These are phyloP conservation scores for Prunella fulvescens DNA, from an alignment of 2,113 vertebrate genomes.

Conservation along the genomic window DNA sequence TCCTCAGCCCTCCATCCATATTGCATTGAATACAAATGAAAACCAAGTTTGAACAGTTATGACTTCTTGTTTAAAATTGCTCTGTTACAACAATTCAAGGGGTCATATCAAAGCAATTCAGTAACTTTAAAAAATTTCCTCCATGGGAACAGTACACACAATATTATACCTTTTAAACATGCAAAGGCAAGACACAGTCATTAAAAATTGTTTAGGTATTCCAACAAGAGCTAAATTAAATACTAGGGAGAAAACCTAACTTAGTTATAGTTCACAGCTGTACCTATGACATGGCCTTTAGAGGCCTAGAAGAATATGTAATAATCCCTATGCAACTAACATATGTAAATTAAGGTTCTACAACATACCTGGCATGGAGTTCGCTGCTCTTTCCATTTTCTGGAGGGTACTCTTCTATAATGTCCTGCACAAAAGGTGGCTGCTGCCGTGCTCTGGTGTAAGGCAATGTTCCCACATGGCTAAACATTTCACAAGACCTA, in stretches of 20 bases:
- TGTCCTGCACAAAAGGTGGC: conserved; percentile 71
- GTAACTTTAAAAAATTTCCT: not conserved
- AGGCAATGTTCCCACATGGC: conserved; percentile 59
- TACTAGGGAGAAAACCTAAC: not conserved
- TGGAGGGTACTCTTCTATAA: conserved; percentile 76
- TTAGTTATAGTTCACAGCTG: not conserved
- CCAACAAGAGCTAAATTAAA: not conserved
- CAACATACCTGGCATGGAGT: conserved; percentile 76
- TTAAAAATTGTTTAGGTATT: not conserved
- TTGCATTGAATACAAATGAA: not conserved
- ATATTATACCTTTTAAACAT: not conserved
- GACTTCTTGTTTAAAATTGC: not conserved
- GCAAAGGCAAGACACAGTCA: not conserved
- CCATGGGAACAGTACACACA: not conserved
- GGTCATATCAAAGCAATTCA: not conserved
- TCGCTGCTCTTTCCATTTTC: conserved; percentile 47
- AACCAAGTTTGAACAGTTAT: not conserved
- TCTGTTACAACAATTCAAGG: not conserved
- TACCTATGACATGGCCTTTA: not conserved
- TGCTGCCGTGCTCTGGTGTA: conserved; percentile 59
- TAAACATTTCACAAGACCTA: conserved; percentile 69
- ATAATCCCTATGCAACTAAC: not conserved
- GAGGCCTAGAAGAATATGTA: not conserved
- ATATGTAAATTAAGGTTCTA: not conserved
- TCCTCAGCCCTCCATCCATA: not conserved